Conservation (phyloP, 2,888 invertebrate species). For the Serrognathus titanus region DNA sequence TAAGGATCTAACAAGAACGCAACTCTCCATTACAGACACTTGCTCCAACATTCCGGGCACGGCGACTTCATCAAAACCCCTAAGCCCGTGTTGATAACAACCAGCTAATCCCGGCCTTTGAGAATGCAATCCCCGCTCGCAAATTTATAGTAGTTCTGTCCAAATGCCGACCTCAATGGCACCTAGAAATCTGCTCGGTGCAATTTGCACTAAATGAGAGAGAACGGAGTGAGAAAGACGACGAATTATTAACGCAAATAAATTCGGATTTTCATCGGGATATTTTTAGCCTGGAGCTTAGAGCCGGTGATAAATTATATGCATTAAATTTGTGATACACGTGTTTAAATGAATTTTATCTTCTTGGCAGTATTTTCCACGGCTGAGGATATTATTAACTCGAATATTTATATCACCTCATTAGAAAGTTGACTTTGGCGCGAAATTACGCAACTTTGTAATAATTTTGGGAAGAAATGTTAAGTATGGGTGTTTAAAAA, state of each 20-base stretch:
- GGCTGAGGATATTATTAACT: too few relatives aligned
- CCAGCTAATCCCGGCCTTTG: slow-evolving; percentile 40
- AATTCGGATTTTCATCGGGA: not conserved
- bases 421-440: too few relatives aligned
- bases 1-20: too few relatives aligned
- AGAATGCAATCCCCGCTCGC: slow-evolving; percentile 41
- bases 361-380: too few relatives aligned
- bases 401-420: too few relatives aligned
- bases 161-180: slow-evolving; percentile 36
- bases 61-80: slow-evolving; percentile 44
- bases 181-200: slow-evolving; percentile 31
- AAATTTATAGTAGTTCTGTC: slow-evolving; percentile 40
- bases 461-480: too few relatives aligned
- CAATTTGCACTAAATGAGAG: slow-evolving; percentile 25
- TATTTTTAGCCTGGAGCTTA: too few relatives aligned
- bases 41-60: slow-evolving; percentile 41
- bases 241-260: not conserved
- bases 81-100: slow-evolving; percentile 40
- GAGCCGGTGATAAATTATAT: too few relatives aligned
- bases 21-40: slow-evolving; percentile 28
- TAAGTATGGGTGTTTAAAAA: too few relatives aligned
- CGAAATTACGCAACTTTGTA: too few relatives aligned
- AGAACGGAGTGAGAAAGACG: not conserved
- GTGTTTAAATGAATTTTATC: too few relatives aligned
- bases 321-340: too few relatives aligned